Base-by-base conservation (phyloP, 2,113 vertebrate species). In the Salminus brasiliensis region DNA sequence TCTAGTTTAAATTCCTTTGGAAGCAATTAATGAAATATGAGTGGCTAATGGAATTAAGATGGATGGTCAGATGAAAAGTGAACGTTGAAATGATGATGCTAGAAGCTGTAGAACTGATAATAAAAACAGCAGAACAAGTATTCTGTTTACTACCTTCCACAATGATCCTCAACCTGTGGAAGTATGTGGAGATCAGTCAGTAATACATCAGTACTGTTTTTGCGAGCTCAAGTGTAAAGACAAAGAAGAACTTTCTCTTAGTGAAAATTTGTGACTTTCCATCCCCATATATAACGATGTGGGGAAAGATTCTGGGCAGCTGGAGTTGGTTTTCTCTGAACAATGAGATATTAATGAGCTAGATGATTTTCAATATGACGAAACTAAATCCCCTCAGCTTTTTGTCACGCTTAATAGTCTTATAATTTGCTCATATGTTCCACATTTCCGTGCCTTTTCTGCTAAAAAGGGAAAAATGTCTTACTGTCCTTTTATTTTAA, bases 161-260 rank as follows among this genome's bases (percentile, higher is more conserved):
- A 89, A 86, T 90, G 86, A 89, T 91, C 93, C 92, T 93, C 89
- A 93, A 92, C 93, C 93, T 94, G 93, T 88, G 91, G 84, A 94
- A 91, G 91, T 47, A 78, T 36, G 66, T 21, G 25, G 30, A 70
- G 16, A 62, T 9, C 8, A 18, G 27, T 62, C 29, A 60, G 13
- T 12, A 78, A 41, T 39, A 32, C 83, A 83, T 76, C 82, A 85
- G 49, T 87, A 91, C 90, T 90, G 85, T 88, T 53, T 91, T 88
- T 90, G 88, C 88, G 90, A 89, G 91, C 88, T n/a, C 32, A 63
- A 49, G 15, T 32, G 43, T 7, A 69, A 49, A 27, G 5, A 67
- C 8, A 0, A 12, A 47, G 29, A 30, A 36, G 29, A 30, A 36
- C 41, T 47, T 67, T 59, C 62, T 70, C 55, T 81, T 10, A 49